These are phyloP conservation scores for Formicarius rufipectus DNA, from an alignment of 2,113 vertebrate species.

Conservation along the genomic window DNA sequence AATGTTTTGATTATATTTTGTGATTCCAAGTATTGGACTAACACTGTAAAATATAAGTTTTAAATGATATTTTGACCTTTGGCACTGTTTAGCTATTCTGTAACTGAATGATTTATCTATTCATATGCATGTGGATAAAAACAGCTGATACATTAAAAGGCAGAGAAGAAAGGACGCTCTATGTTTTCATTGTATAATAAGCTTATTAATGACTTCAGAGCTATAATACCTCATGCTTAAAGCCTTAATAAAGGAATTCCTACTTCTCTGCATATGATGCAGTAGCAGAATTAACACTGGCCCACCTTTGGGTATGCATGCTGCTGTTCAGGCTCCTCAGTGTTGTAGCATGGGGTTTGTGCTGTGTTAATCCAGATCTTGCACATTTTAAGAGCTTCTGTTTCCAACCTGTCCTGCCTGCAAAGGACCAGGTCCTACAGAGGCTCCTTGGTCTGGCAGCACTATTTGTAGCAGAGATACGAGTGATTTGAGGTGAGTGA, in stretches of 20 bases:
- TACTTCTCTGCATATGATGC: not conserved
- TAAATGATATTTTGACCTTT: not conserved
- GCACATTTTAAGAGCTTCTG: not conserved
- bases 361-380: not conserved
- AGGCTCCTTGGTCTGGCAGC: not conserved
- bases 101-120: not conserved
- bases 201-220: not conserved
- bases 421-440: not conserved
- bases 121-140: not conserved
- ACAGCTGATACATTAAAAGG: not conserved
- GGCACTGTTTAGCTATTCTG: not conserved
- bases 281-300: not conserved
- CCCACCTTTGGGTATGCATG: accelerated
- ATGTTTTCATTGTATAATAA: not conserved
- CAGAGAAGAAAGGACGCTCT: not conserved
- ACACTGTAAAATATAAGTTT: not conserved
- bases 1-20: not conserved
- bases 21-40: not conserved
- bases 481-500: not conserved
- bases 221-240: not conserved
- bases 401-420: not conserved
- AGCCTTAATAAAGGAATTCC: not conserved
- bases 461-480: not conserved
- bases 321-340: not conserved
- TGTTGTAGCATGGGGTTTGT: not conserved